A percentile compares a stretch with the other conserved stretches of the same genome.
These are phyloP conservation scores for Lucilia sericata DNA, from an alignment of 1,140 invertebrate species.

Conservation along the genomic window DNA sequence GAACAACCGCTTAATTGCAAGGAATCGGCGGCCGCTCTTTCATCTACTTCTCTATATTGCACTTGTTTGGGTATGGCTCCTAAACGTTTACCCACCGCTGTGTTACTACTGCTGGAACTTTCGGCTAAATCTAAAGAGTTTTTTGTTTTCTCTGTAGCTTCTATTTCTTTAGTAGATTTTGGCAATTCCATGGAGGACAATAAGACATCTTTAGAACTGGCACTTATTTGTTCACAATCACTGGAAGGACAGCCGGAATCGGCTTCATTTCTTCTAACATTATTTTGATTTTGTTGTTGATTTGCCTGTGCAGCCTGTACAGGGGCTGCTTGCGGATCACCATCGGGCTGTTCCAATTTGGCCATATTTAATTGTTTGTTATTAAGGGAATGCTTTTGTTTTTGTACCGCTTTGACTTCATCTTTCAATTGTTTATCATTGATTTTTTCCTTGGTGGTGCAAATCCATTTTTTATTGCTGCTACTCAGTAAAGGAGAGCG, in stretches of 20 bases:
- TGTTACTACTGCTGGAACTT: constrained; percentile 51
- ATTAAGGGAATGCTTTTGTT: constrained; percentile 37
- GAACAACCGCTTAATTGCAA: not conserved
- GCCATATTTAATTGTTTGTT: constrained; percentile 7
- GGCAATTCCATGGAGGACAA: constrained; percentile 63
- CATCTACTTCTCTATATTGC: constrained; percentile 62
- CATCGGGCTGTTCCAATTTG: not conserved
- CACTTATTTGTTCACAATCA: constrained; percentile 72
- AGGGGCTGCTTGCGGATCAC: constrained; percentile 17
- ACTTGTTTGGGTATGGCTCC: constrained; percentile 79
- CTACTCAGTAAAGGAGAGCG: constrained; percentile 71
- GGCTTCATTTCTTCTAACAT: constrained; percentile 53
- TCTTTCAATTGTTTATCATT: constrained; percentile 58
- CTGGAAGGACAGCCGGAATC: constrained; percentile 65
- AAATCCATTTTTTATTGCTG: constrained; percentile 51
- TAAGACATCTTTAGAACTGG: constrained; percentile 75
- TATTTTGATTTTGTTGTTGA: constrained; percentile 40
- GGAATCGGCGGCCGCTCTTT: constrained; percentile 28
- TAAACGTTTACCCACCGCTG: constrained; percentile 71
- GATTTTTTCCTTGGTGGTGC: constrained; percentile 52
- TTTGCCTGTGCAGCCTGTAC: not conserved
- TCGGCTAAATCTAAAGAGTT: not conserved
- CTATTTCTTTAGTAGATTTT: constrained; percentile 48
- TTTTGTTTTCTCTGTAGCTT: constrained; percentile 22
- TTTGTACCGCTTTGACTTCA: constrained; percentile 52